Evolutionary conservation across 2,888 invertebrate species (phyloP).

Genomic region (Nematopogon swammerdamellus): DNA sequence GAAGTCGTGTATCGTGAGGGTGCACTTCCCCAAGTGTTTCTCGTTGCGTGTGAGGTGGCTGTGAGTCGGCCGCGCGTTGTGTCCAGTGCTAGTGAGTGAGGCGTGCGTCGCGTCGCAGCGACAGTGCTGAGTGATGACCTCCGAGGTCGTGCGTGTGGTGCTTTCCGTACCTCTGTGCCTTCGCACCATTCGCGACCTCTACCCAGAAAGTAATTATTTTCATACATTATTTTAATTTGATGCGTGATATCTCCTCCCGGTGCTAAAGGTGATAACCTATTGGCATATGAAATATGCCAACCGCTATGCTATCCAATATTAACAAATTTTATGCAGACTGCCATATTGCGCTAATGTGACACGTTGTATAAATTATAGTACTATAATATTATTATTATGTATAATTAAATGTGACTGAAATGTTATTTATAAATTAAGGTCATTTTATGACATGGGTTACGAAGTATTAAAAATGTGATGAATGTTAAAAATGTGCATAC

Average conservation of each 20-base stretch:
- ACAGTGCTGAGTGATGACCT: background rate
- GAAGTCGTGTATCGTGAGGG: background rate
- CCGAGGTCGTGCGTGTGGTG: background rate
- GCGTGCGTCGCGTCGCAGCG: background rate
- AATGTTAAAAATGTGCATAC: too few species aligned
- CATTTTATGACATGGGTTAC: too few species aligned
- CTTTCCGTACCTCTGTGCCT: background rate
- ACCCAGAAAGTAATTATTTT: background rate
- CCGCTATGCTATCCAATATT: too few species aligned
- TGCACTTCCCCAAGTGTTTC: background rate
- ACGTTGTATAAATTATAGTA: too few species aligned
- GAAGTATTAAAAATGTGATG: too few species aligned
- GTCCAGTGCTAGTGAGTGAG: background rate
- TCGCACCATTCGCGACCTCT: background rate
- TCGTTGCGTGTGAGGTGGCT: background rate
- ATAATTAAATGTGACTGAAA: too few species aligned
- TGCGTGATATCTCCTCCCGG: background rate
- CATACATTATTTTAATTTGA: background rate
- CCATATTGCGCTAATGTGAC: too few species aligned
- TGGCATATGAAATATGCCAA: too few species aligned
- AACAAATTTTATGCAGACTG: too few species aligned
- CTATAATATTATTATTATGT: too few species aligned
- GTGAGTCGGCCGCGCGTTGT: background rate
- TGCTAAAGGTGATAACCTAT: too few species aligned
- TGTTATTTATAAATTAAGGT: too few species aligned